A percentile compares a stretch with the other conserved stretches of the same genome.
phyloP scores from a whole-genome alignment of 2,797 vertebrate genomes.

The Premnoplex brunnescens region DNA sequence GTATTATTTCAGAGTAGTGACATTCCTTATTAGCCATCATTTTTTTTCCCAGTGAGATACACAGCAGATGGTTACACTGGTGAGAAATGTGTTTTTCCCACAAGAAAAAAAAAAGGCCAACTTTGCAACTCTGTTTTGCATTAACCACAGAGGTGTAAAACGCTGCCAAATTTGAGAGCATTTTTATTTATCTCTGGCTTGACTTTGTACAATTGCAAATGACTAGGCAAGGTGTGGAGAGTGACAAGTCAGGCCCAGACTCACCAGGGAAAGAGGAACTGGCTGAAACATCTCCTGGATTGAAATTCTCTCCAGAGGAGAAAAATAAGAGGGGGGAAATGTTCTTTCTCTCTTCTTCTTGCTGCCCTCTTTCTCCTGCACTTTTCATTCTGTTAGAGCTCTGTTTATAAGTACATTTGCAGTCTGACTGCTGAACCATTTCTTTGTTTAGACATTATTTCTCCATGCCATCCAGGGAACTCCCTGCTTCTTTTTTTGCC shows the following conservation, averaged over 20 bases:
- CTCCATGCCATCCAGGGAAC: background rate
- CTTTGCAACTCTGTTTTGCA: conserved; percentile 7
- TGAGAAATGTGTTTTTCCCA: background rate
- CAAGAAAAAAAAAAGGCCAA: background rate
- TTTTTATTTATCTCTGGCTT: conserved; percentile 30
- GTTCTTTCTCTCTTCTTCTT: background rate
- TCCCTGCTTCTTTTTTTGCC: background rate
- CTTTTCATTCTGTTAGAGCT: background rate
- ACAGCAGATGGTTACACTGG: conserved; percentile 1
- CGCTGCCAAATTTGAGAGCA: background rate
- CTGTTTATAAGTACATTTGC: background rate
- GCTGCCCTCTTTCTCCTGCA: background rate
- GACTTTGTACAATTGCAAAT: background rate
- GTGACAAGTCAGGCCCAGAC: background rate
- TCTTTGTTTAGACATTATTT: background rate
- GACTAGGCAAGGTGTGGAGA: background rate
- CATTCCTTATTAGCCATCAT: background rate
- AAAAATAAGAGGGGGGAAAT: background rate
- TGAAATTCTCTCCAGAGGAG: background rate
- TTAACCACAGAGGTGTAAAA: conserved; percentile 18
- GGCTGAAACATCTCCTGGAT: background rate
- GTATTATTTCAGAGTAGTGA: background rate
- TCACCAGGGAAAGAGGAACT: background rate
- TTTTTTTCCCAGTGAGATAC: background rate
- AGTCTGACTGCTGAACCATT: background rate